These are phyloP conservation scores for Elgonia sp. DNA, from an alignment of 2,888 invertebrate genomes.

Conservation along the genomic window DNA sequence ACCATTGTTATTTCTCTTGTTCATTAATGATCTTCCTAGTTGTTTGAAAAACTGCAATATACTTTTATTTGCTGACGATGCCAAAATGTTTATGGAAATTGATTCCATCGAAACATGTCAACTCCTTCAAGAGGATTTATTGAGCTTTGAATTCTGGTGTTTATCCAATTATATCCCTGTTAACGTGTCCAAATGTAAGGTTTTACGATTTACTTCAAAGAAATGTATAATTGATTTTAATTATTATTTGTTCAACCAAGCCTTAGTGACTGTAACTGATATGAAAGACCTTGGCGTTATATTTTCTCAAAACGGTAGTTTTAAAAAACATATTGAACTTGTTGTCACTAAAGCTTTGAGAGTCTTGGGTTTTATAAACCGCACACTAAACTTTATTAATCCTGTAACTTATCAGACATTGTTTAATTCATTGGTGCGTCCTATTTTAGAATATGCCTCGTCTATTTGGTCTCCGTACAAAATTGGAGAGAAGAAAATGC, in stretches of 20 bases:
- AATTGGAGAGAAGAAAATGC: too few species aligned
- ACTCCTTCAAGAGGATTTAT: not conserved
- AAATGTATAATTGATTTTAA: not conserved
- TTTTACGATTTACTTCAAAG: not conserved
- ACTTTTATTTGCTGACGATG: too few species aligned
- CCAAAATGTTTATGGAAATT: too few species aligned
- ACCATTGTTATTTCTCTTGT: too few species aligned
- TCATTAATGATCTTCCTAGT: too few species aligned
- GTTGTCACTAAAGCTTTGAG: constrained; percentile 2
- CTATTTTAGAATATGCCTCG: too few species aligned
- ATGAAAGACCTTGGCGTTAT: constrained; percentile 15
- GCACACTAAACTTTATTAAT: constrained; percentile 22
- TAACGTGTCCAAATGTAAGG: not conserved
- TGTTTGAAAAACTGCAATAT: too few species aligned
- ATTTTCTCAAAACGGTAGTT: constrained; percentile 2
- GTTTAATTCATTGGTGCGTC: constrained; percentile 16
- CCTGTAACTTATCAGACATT: constrained; percentile 2
- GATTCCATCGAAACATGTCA: too few species aligned
- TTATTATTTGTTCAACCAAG: not conserved
- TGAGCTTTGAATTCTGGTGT: not conserved
- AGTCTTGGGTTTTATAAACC: too few species aligned
- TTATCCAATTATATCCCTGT: not conserved
- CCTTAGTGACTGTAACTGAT: not conserved
- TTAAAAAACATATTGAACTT: constrained; percentile 2
- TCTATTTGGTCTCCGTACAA: too few species aligned